Conservation (phyloP, 2,113 vertebrate species). For the Camelus bactrianus region DNA sequence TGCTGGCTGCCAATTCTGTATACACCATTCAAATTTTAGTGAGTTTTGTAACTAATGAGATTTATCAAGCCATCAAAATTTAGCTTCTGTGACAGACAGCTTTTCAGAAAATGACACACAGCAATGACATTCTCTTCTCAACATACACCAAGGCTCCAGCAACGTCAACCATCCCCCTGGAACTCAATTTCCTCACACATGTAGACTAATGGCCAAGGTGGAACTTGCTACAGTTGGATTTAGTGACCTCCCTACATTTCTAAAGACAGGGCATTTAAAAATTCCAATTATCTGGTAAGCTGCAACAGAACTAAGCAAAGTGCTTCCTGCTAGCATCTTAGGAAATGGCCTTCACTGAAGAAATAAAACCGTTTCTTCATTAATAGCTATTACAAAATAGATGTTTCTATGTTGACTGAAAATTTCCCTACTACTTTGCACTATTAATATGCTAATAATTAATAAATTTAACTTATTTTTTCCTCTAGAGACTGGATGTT, state of each 20-base stretch:
- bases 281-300: not conserved
- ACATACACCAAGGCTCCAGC: not conserved
- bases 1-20: not conserved
- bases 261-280: conserved; percentile 31
- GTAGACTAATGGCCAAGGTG: not conserved
- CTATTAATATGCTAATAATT: not conserved
- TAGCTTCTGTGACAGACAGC: conserved; percentile 11
- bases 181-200: not conserved
- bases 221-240: not conserved
- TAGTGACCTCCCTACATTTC: not conserved
- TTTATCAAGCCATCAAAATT: conserved; percentile 40
- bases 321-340: not conserved
- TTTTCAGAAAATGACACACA: not conserved
- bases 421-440: not conserved
- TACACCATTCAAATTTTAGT: not conserved
- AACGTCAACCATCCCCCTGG: not conserved
- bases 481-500: not conserved
- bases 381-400: not conserved
- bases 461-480: not conserved
- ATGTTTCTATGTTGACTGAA: not conserved
- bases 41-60: conserved; percentile 31
- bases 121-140: not conserved
- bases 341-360: not conserved
- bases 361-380: not conserved
- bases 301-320: not conserved